These are phyloP conservation scores for Xanthostigma xanthostigma DNA, from an alignment of 2,888 invertebrate genomes.

Conservation along the genomic window DNA sequence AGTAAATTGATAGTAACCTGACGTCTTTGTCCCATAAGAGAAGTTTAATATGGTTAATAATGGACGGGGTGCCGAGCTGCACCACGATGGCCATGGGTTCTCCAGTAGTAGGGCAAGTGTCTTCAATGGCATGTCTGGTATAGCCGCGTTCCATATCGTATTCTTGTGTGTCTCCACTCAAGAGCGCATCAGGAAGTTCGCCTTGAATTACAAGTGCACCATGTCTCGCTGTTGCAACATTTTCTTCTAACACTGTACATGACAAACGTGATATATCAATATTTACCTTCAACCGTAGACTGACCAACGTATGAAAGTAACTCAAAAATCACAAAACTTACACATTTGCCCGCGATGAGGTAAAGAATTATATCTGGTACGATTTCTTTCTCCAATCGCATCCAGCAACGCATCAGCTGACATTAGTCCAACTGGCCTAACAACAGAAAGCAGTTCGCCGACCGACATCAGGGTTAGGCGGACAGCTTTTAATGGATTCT, in stretches of 20 bases:
- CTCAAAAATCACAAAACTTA: slow-evolving; percentile 25
- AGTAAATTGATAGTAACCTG: slow-evolving; percentile 32
- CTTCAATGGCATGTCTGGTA: slow-evolving; percentile 32
- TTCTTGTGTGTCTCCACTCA: slow-evolving; percentile 75
- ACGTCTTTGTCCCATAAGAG: slow-evolving; percentile 89
- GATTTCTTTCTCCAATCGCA: slow-evolving; percentile 79
- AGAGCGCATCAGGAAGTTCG: slow-evolving; percentile 72
- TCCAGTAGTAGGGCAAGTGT: slow-evolving; percentile 25
- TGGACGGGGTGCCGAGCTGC: slow-evolving; percentile 67
- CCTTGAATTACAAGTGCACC: slow-evolving; percentile 80
- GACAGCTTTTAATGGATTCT: slow-evolving; percentile 38
- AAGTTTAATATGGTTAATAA: slow-evolving; percentile 86
- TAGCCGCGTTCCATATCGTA: slow-evolving; percentile 90
- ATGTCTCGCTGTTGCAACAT: slow-evolving; percentile 69
- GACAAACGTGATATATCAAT: neutral
- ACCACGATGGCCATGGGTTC: slow-evolving; percentile 72
- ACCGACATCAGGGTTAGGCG: slow-evolving; percentile 80
- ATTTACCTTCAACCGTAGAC: neutral
- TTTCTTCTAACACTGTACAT: slow-evolving; percentile 69
- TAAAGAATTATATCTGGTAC: slow-evolving; percentile 60
- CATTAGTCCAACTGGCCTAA: slow-evolving; percentile 74
- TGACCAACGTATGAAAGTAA: neutral
- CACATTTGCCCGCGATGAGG: slow-evolving; percentile 71
- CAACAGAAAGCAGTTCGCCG: slow-evolving; percentile 74
- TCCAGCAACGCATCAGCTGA: slow-evolving; percentile 84